Base-by-base conservation (phyloP, 2,113 vertebrate species). In the Hypomesus transpacificus region DNA sequence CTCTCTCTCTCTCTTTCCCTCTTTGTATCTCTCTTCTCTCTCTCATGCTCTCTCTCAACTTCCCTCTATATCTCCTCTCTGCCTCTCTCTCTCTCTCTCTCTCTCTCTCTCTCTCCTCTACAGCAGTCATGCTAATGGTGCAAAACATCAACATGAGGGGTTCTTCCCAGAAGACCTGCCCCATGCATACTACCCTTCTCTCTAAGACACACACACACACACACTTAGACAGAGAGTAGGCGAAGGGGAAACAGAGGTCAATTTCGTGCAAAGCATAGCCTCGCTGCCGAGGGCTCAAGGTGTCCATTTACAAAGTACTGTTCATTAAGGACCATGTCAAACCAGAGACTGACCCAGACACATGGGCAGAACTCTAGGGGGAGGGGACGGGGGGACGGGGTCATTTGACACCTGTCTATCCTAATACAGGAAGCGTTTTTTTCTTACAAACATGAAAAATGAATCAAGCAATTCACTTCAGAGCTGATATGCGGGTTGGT, bases 51-150 rank as follows among this genome's bases (percentile, higher is more conserved):
- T 21, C 26, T 20, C n/a, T 24, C 26, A 6, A 2, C 3, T 8
- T 21, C 24, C 21, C 26, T 39, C 6, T 39, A 1, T 46, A 5
- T 46, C 9, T 46, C 39, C 9, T 46, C 39, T 46, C 7, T 11
- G 2, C 9, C 1, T 46, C 39, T 46, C 39, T 46, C 9, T 39
- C 8, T 31, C 59, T 61, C 22, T 28, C 18, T 1, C 21, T 21
- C 26, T 20, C n/a, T 24, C 26, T 24, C 3, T 18, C 11, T 22
- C 22, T 61, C 26, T 18, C 26, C 17, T 64, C 75, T 73, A 73
- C 79, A 65, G 66, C 80, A 84, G 87, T 86, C 84, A 85, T 84
- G 82, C 86, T 93, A 91, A 90, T 87, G 89, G 86, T 73, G 77
- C 85, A 79, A 82, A 80, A 80, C 78, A 80, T 88, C 89, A 84